Conservation (phyloP, 1,140 invertebrate genomes). For the Ctenoplectra terminalis region DNA sequence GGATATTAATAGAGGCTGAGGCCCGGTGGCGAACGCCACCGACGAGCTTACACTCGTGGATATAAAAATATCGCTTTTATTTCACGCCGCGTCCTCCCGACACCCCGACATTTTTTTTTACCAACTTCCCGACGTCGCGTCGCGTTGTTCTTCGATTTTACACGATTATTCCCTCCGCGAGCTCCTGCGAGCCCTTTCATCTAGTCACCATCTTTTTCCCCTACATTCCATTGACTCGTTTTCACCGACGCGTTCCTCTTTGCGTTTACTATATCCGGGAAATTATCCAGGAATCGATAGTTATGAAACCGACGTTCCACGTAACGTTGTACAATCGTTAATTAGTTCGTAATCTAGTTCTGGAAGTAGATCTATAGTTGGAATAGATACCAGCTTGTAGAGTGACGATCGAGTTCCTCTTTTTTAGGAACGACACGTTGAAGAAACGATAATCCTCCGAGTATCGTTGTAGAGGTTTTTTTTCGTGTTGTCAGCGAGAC, state of each 20-base stretch:
- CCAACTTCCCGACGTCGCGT: neutral
- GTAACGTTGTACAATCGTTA: neutral
- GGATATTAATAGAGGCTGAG: slow-evolving; percentile 82
- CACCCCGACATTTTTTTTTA: slow-evolving; percentile 38
- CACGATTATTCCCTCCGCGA: slow-evolving; percentile 23
- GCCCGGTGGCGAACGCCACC: slow-evolving; percentile 73
- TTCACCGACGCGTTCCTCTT: neutral
- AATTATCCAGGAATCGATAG: neutral
- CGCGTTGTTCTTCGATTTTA: slow-evolving; percentile 19
- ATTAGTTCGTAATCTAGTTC: neutral
- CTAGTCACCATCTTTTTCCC: neutral
- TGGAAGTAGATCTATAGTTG: too few relatives aligned
- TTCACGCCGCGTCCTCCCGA: slow-evolving; percentile 61
- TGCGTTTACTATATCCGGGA: neutral
- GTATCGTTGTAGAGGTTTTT: neutral
- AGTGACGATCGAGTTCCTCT: neutral
- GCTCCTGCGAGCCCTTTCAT: neutral
- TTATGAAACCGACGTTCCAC: neutral
- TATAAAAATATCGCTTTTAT: slow-evolving; percentile 82
- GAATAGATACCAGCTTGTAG: too few relatives aligned
- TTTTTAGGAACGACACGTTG: neutral
- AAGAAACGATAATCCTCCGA: neutral
- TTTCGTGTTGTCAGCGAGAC: neutral
- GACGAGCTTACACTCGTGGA: slow-evolving; percentile 74
- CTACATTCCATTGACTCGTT: neutral